Evolutionary conservation across 2,113 vertebrate genomes (phyloP).

Genomic region (Hippocampus mohnikei): DNA sequence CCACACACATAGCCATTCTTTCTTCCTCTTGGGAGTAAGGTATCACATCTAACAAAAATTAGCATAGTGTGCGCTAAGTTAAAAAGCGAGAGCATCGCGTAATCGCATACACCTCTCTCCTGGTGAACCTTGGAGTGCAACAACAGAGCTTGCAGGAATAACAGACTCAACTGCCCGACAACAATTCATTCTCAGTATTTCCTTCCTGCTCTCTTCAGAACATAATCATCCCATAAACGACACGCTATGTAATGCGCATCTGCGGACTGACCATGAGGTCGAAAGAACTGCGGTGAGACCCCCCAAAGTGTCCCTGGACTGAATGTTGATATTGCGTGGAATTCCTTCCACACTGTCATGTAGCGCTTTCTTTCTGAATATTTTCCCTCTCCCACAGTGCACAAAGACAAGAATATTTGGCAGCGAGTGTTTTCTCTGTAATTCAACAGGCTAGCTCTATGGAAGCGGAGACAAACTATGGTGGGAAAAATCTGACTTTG

Average conservation of each 20-base stretch:
- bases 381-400: constrained; percentile 29
- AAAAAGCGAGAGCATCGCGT: constrained; percentile 30
- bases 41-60: constrained; percentile 49
- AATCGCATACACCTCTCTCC: constrained; percentile 43
- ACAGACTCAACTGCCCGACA: constrained; percentile 41
- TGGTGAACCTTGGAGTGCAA: constrained; percentile 36
- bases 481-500: constrained; percentile 12
- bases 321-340: background rate
- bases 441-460: constrained; percentile 24
- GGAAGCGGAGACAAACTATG: constrained; percentile 21
- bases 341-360: background rate
- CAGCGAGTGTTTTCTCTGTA: constrained; percentile 17
- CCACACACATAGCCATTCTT: constrained; percentile 35
- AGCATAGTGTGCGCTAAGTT: constrained; percentile 19
- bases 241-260: background rate
- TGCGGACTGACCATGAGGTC: background rate
- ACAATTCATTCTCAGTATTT: constrained; percentile 26
- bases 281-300: constrained; percentile 1
- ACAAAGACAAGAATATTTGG: constrained; percentile 9
- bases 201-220: constrained; percentile 7
- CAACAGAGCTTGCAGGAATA: constrained; percentile 43
- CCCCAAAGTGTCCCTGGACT: background rate
- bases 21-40: constrained; percentile 15
- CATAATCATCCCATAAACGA: background rate
- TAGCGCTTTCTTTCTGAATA: constrained; percentile 4